Base-by-base conservation (phyloP, 2,888 invertebrate genomes). In the Spatulosminthurus flaviceps region DNA sequence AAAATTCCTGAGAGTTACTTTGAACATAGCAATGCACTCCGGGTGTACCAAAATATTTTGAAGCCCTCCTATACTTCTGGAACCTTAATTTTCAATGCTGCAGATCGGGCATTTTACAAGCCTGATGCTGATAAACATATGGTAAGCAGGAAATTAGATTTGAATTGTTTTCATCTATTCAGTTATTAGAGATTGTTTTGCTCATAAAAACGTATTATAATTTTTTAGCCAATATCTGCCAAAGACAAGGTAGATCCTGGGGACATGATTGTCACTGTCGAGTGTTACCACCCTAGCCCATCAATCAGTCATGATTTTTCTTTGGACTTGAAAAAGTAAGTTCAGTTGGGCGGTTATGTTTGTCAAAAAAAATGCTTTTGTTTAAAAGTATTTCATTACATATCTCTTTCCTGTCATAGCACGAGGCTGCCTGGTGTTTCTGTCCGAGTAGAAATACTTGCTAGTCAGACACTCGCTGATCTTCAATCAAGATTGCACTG, bases 71-170 rank as follows among this genome's bases (percentile, higher is more conserved):
- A 21, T 22, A 22, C 70, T 21, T 16, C 13, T 67, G 77, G 77
- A 19, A 13, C 42, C 22, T 21, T 74, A 21, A 28, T 43, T 34
- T 21, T 29, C 1, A 60, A 51, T 74, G 73, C 73, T n/a, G 28
- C 66, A 21, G 79, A 79, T 19, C 79, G 43, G 28, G 79, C 67
- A 11, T 69, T 79, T 64, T 74, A 74, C 21, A 26, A 73, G n/a
- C 69, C 78, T 21, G 70, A 34, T n/a, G 4, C 7, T 51, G 51
- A 13, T 51, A n/a, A 51, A 2, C 5, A 51, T 41, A 41, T 41
- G 13, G 13, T 9, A 41, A n/a, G n/a, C n/a, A n/a, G n/a, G n/a
- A n/a, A n/a, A n/a, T n/a, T n/a, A n/a, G n/a, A n/a, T n/a, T n/a
- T n/a, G n/a, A n/a, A n/a, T n/a, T n/a, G n/a, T n/a, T n/a, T n/a